These are phyloP conservation scores for Archocentrus centrarchus DNA, from an alignment of 2,113 vertebrate genomes.

Conservation along the genomic window DNA sequence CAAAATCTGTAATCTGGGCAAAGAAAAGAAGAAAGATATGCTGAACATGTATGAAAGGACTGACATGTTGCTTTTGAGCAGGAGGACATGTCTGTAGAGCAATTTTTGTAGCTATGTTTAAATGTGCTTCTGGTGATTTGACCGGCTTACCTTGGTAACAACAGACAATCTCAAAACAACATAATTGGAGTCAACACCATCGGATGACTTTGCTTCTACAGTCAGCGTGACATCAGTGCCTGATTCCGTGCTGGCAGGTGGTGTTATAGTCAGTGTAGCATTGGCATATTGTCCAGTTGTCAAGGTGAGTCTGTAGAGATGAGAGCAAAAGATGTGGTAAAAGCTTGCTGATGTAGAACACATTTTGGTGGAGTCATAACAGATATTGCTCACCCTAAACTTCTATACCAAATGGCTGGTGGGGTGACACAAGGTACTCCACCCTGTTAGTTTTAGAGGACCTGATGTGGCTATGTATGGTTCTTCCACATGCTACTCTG, in stretches of 20 bases:
- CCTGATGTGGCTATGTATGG: no score
- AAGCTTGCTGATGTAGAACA: no score
- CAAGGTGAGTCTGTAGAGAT: conserved; percentile 61
- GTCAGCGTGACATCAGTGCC: conserved; percentile 80
- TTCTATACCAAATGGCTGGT: neutral
- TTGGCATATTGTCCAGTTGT: conserved; percentile 48
- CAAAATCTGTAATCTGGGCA: conserved; percentile 78
- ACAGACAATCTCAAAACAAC: conserved; percentile 74
- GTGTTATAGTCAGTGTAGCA: conserved; percentile 54
- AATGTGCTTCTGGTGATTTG: neutral
- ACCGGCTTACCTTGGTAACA: conserved; percentile 70
- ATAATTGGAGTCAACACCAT: conserved; percentile 72
- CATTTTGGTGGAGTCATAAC: neutral
- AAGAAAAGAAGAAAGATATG: neutral
- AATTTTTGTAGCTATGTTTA: neutral
- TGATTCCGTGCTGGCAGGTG: conserved; percentile 55
- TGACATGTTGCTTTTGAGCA: neutral
- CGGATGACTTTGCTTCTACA: conserved; percentile 62
- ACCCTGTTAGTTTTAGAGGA: neutral
- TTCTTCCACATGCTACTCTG: no score
- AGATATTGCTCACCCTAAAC: neutral
- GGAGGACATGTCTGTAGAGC: neutral
- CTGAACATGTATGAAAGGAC: neutral
- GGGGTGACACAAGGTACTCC: neutral
- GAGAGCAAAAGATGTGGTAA: neutral